These are phyloP conservation scores for Mola mola DNA, from an alignment of 2,113 vertebrate genomes.

Conservation along the genomic window DNA sequence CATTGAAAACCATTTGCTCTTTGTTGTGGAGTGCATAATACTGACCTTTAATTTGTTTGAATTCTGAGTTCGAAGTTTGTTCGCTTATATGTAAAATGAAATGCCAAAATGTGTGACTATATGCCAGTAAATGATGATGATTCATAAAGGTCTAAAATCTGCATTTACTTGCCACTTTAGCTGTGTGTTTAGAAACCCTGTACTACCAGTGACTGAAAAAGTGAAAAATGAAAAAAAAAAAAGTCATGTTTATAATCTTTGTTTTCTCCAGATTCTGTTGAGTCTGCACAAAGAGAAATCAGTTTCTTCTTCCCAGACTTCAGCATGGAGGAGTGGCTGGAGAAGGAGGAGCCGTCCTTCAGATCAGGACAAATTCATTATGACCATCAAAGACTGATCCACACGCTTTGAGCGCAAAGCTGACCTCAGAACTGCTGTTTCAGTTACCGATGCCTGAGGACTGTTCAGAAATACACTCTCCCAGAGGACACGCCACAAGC, in stretches of 20 bases:
- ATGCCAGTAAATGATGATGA: no score
- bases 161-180: no score
- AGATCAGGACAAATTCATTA: conserved; percentile 74
- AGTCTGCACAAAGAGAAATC: conserved; percentile 90
- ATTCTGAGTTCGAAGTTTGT: no score
- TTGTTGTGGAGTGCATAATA: no score
- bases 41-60: no score
- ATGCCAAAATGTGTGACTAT: no score
- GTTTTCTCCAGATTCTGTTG: conserved; percentile 83
- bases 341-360: conserved; percentile 83
- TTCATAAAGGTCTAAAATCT: no score
- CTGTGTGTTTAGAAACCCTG: no score
- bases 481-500: neutral
- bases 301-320: conserved; percentile 94
- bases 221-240: neutral
- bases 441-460: neutral
- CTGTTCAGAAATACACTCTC: neutral
- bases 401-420: conserved; percentile 58
- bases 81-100: no score
- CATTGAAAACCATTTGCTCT: no score
- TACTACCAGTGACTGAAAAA: no score
- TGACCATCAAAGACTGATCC: conserved; percentile 73
- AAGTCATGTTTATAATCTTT: no score
- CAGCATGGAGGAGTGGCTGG: conserved; percentile 82
- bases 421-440: conserved; percentile 49